Conservation (phyloP, 2,888 invertebrate species). For the Serrognathus titanus region DNA sequence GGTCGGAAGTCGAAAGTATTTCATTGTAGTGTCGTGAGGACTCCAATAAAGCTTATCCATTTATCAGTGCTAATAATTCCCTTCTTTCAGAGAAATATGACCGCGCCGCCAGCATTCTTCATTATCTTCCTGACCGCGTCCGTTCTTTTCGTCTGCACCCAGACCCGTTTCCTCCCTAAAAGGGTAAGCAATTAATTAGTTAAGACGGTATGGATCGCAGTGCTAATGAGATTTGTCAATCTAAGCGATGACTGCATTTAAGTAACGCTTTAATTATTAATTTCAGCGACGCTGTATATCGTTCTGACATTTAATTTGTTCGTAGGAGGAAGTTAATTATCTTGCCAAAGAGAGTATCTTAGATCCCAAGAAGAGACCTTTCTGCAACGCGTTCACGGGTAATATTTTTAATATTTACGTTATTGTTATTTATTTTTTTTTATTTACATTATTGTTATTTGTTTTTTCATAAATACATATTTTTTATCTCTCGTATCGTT, state of each 20-base stretch:
- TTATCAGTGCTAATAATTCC: slow-evolving; percentile 39
- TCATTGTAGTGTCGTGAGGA: slow-evolving; percentile 40
- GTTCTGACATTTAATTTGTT: slow-evolving; percentile 15
- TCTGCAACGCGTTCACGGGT: slow-evolving; percentile 89
- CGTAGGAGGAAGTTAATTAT: slow-evolving; percentile 24
- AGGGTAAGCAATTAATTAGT: slow-evolving; percentile 31
- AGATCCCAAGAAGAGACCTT: slow-evolving; percentile 73
- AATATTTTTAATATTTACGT: slow-evolving; percentile 21
- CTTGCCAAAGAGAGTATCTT: slow-evolving; percentile 31
- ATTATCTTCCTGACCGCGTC: slow-evolving; percentile 2
- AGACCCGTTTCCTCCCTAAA: slow-evolving; percentile 36
- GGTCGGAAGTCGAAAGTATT: slow-evolving; percentile 43
- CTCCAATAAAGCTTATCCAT: slow-evolving; percentile 39
- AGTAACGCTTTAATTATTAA: neutral
- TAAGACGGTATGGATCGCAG: neutral
- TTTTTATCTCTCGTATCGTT: too few species aligned
- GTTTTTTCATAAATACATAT: too few species aligned
- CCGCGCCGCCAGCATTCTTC: slow-evolving; percentile 10
- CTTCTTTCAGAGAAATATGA: slow-evolving; percentile 33
- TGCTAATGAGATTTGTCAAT: neutral
- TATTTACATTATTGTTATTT: too few species aligned
- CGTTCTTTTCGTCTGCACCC: slow-evolving; percentile 11
- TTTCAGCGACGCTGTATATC: slow-evolving; percentile 2
- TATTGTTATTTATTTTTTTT: too few species aligned
- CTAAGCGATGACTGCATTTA: neutral